A percentile compares a stretch with the other conserved stretches of the same genome.
Conservation (phyloP, 1,140 invertebrate genomes). For the Monochamus saltuarius region DNA sequence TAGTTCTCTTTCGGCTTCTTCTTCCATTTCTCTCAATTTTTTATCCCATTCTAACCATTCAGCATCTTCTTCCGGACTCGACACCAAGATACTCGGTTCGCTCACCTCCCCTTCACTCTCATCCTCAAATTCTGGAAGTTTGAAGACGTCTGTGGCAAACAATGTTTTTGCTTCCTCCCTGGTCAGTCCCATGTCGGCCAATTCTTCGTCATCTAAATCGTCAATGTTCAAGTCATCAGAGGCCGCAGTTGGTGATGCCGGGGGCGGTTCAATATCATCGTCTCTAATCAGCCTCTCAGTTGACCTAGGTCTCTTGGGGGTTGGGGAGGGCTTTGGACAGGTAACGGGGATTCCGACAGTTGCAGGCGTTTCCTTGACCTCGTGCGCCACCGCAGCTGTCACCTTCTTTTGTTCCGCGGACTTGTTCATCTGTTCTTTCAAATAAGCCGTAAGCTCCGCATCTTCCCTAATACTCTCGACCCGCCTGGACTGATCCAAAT, state of each 20-base stretch:
- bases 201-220: slow-evolving; percentile 4
- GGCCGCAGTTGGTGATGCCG: background rate
- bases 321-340: slow-evolving; percentile 22
- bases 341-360: slow-evolving; percentile 29
- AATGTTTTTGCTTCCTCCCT: background rate
- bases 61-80: background rate
- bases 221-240: background rate
- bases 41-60: no score
- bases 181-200: background rate
- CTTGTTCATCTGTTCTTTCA: background rate
- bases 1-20: background rate
- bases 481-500: slow-evolving; percentile 10
- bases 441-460: background rate
- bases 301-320: slow-evolving; percentile 20
- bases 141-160: background rate
- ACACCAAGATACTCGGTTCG: background rate
- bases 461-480: slow-evolving; percentile 11
- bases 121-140: background rate
- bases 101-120: background rate
- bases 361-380: slow-evolving; percentile 15
- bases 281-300: slow-evolving; percentile 18
- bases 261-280: background rate
- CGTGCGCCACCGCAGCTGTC: background rate
- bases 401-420: background rate
- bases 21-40: background rate